Percentiles rank a stretch among this genome's conserved stretches.
These are phyloP conservation scores for Trachurus trachurus DNA, from an alignment of 2,797 vertebrate species.

Conservation along the genomic window DNA sequence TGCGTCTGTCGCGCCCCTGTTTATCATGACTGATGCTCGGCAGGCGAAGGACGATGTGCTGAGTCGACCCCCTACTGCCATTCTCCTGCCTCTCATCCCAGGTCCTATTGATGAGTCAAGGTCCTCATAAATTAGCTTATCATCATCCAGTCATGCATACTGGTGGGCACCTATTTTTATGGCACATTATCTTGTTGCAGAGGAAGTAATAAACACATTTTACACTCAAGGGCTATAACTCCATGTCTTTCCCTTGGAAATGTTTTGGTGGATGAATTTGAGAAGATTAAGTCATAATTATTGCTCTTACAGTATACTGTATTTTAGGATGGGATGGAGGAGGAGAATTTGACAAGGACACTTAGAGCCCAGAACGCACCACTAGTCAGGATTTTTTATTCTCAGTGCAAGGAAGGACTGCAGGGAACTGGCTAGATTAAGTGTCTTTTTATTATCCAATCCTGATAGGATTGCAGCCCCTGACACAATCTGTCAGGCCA, in stretches of 20 bases:
- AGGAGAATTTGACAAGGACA: conserved; percentile 72
- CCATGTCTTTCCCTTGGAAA: conserved; percentile 51
- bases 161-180: conserved; percentile 64
- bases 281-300: conserved; percentile 80
- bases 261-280: conserved; percentile 67
- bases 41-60: conserved; percentile 62
- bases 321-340: conserved; percentile 61
- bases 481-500: conserved; percentile 80
- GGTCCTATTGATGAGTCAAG: conserved; percentile 60
- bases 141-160: conserved; percentile 60
- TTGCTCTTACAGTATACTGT: conserved; percentile 49
- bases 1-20: conserved; percentile 50
- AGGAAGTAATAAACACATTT: conserved; percentile 74
- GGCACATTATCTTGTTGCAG: conserved; percentile 60
- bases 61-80: conserved; percentile 16
- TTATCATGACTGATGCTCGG: conserved; percentile 76
- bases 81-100: conserved; percentile 21
- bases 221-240: conserved; percentile 58
- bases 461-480: conserved; percentile 74
- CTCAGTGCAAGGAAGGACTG: conserved; percentile 55
- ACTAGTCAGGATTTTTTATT: conserved; percentile 53
- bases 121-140: conserved; percentile 78
- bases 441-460: conserved; percentile 80
- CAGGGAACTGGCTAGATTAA: conserved; percentile 77
- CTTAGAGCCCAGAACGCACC: conserved; percentile 37